Evolutionary conservation across 2,888 invertebrate species (phyloP).

Genomic region (Hydroisotoma schaefferi): DNA sequence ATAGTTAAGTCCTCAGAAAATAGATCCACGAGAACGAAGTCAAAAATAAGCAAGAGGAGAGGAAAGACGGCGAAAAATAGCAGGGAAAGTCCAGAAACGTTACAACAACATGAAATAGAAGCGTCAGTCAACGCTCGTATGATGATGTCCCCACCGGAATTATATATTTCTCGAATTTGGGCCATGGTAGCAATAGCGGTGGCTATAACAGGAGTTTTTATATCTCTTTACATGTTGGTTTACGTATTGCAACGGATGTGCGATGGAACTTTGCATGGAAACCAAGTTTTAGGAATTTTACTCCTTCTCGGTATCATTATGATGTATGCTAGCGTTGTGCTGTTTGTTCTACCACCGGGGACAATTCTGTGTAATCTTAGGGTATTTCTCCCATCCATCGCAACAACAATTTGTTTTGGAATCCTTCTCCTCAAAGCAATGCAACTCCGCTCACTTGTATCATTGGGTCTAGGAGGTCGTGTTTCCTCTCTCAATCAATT

Average conservation of each 20-base stretch:
- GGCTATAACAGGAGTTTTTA: constrained; percentile 50
- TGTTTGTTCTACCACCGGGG: constrained; percentile 51
- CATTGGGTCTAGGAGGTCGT: constrained; percentile 52
- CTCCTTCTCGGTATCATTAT: constrained; percentile 51
- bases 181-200: constrained; percentile 50
- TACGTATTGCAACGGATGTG: constrained; percentile 51
- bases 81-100: constrained; percentile 9
- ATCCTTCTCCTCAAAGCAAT: constrained; percentile 52
- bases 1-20: constrained; percentile 9
- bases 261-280: constrained; percentile 51
- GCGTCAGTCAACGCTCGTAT: constrained; percentile 36
- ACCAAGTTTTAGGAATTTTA: constrained; percentile 50
- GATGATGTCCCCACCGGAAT: constrained; percentile 49
- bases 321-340: constrained; percentile 50
- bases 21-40: constrained; percentile 6
- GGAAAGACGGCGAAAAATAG: constrained; percentile 37
- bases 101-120: constrained; percentile 21
- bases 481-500: constrained; percentile 51
- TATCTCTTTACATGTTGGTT: constrained; percentile 51
- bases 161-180: constrained; percentile 50
- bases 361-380: constrained; percentile 50
- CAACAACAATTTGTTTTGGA: constrained; percentile 51
- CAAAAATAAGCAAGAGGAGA: constrained; percentile 17
- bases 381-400: constrained; percentile 50
- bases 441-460: constrained; percentile 52